Evolutionary conservation across 1,140 invertebrate species (phyloP).

Genomic region (Xylocopa sonorina): DNA sequence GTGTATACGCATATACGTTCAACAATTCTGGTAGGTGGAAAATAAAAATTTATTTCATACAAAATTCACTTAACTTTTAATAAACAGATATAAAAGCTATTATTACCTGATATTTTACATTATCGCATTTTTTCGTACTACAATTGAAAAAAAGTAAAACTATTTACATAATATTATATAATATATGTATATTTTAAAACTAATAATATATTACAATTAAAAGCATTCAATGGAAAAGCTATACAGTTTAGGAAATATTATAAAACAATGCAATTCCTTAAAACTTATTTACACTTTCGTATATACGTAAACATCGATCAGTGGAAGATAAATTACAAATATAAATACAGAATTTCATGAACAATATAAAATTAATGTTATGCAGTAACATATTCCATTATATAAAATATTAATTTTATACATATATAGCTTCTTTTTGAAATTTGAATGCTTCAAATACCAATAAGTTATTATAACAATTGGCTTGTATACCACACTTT

Average conservation of each 20-base stretch:
- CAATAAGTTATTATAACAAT: neutral
- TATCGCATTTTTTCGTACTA: neutral
- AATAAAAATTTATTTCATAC: constrained; percentile 5
- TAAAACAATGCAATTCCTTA: neutral
- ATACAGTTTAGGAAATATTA: constrained; percentile 7
- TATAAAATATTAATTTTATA: constrained; percentile 19
- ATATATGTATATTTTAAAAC: constrained; percentile 7
- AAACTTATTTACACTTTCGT: constrained; percentile 19
- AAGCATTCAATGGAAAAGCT: neutral
- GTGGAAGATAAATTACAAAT: too few species aligned
- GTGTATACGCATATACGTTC: too few species aligned
- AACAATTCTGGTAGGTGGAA: neutral
- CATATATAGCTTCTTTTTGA: neutral
- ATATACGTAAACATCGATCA: neutral
- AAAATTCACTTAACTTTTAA: neutral
- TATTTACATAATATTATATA: constrained; percentile 21
- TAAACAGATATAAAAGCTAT: neutral
- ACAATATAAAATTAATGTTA: too few species aligned
- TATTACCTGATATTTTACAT: constrained; percentile 26
- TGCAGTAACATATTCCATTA: neutral
- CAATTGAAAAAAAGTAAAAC: neutral
- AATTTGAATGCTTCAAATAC: constrained; percentile 4
- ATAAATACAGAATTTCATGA: too few species aligned
- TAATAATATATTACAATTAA: constrained; percentile 32
- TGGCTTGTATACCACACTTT: neutral